phyloP scores from a whole-genome alignment of 2,113 vertebrate genomes.

The Nannobrachium achirus region DNA sequence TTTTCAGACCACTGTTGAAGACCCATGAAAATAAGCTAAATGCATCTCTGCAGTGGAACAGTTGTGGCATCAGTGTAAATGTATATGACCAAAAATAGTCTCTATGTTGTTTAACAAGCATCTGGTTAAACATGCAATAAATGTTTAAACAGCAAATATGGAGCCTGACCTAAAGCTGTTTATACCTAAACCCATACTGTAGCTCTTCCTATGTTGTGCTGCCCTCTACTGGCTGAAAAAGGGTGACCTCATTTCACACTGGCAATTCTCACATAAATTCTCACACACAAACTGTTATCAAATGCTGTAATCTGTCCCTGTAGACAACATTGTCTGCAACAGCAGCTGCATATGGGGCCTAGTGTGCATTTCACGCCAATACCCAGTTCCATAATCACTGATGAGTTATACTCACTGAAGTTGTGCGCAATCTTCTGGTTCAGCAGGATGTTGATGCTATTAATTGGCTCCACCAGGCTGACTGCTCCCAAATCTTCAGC shows the following conservation, averaged over 20 bases:
- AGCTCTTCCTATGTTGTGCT: slow-evolving; percentile 31
- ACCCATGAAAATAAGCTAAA: too few relatives aligned
- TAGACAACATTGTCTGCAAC: not conserved
- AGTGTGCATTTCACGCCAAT: not conserved
- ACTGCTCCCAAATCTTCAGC: slow-evolving; percentile 50
- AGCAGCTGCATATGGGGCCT: too few relatives aligned
- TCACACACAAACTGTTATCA: not conserved
- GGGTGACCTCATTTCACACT: not conserved
- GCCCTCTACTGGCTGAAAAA: slow-evolving; percentile 59
- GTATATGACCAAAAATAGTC: not conserved
- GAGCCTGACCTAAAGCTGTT: not conserved
- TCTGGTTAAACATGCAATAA: slow-evolving; percentile 10
- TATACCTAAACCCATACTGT: not conserved
- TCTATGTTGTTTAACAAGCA: slow-evolving; percentile 7
- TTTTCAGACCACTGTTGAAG: too few relatives aligned
- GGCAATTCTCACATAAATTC: not conserved
- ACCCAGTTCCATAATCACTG: not conserved
- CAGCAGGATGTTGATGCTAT: slow-evolving; percentile 75
- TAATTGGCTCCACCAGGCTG: slow-evolving; percentile 33
- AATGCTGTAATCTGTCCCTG: not conserved
- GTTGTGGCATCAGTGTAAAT: not conserved
- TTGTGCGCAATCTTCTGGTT: slow-evolving; percentile 78
- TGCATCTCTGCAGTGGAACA: not conserved
- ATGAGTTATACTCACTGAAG: slow-evolving; percentile 78
- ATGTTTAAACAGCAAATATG: slow-evolving; percentile 17